A percentile compares a stretch with the other conserved stretches of the same genome.
These are phyloP conservation scores for Pharmacophagus antenor DNA, from an alignment of 2,888 invertebrate genomes.

Conservation along the genomic window DNA sequence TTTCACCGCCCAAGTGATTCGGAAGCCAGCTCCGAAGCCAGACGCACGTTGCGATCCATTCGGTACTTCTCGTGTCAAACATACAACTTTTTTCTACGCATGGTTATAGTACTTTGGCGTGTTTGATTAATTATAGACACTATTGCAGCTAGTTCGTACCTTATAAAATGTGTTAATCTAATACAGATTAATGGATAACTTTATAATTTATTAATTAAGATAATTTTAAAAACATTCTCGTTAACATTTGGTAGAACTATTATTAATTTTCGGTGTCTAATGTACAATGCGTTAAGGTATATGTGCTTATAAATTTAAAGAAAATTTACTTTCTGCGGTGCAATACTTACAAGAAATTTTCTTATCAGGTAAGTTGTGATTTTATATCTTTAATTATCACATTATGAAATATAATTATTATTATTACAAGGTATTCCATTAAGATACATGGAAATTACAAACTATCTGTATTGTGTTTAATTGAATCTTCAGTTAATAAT, in stretches of 20 bases:
- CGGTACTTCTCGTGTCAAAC: constrained; percentile 13
- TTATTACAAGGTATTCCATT: background rate
- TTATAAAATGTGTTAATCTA: background rate
- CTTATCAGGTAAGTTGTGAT: background rate
- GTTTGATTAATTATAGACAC: background rate
- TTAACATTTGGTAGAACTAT: background rate
- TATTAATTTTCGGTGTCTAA: background rate
- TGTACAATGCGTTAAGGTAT: background rate
- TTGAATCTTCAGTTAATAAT: background rate
- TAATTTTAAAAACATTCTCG: background rate
- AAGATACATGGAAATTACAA: background rate
- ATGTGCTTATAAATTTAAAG: background rate
- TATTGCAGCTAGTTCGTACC: background rate
- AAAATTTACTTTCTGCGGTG: background rate
- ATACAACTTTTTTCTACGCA: constrained; percentile 14
- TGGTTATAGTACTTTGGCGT: constrained; percentile 4
- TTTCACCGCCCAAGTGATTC: constrained; percentile 45
- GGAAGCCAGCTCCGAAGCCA: constrained; percentile 42
- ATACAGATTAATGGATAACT: background rate
- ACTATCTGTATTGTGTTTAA: background rate
- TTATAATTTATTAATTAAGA: background rate
- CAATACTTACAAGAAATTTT: background rate
- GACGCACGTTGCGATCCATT: constrained; percentile 41
- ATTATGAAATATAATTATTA: background rate
- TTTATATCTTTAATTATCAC: background rate